A percentile compares a stretch with the other conserved stretches of the same genome.
Conservation (phyloP, 2,113 vertebrate genomes). For the Galbula dea region DNA sequence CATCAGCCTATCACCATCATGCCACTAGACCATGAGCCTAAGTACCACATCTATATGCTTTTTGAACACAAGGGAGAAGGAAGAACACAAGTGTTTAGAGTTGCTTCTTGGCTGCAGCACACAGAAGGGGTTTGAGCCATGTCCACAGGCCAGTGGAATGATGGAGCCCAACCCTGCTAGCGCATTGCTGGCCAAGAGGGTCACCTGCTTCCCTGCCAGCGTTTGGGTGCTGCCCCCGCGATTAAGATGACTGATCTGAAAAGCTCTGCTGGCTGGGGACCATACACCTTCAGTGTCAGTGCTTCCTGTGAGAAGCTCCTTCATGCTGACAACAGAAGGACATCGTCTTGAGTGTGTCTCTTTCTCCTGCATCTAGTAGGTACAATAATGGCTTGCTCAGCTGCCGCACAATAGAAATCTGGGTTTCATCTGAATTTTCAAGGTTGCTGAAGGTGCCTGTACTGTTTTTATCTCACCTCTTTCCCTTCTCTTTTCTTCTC, state of each 20-base stretch:
- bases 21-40: too few species aligned
- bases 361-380: not conserved
- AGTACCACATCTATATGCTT: too few species aligned
- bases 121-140: too few species aligned
- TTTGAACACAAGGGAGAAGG: too few species aligned
- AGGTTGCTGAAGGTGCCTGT: not conserved
- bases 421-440: not conserved
- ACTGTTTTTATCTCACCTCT: not conserved
- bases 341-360: not conserved
- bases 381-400: not conserved
- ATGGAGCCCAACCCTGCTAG: too few species aligned
- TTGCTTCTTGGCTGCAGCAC: too few species aligned
- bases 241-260: not conserved
- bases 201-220: too few species aligned
- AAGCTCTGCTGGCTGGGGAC: not conserved
- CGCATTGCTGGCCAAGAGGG: too few species aligned
- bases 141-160: too few species aligned
- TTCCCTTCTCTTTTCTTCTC: not conserved
- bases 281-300: fast-evolving
- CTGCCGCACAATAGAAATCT: not conserved
- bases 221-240: not conserved
- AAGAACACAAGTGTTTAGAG: too few species aligned
- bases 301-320: not conserved
- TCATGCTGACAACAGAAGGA: not conserved
- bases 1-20: too few species aligned